These are phyloP conservation scores for Rhinoptilus africanus DNA, from an alignment of 2,113 vertebrate species.

Conservation along the genomic window DNA sequence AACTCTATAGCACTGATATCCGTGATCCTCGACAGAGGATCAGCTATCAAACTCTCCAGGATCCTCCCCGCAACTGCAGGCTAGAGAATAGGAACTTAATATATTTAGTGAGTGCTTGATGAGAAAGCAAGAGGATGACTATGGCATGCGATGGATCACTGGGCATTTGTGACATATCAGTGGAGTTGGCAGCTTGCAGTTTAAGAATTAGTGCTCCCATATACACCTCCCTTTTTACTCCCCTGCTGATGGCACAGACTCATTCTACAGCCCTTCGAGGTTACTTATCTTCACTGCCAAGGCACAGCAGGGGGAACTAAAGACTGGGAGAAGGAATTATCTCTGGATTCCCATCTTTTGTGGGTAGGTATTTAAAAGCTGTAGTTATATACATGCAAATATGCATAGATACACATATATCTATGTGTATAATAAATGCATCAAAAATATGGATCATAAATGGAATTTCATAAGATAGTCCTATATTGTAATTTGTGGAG, in stretches of 20 bases:
- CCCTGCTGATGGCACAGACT: background rate
- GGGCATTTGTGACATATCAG: background rate
- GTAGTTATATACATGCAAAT: background rate
- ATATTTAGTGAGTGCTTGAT: background rate
- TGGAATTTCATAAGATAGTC: slow-evolving; percentile 5
- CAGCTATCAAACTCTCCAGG: background rate
- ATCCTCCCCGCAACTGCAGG: rapidly evolving
- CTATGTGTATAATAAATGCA: background rate
- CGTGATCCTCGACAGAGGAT: background rate
- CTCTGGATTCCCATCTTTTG: background rate
- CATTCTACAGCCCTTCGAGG: slow-evolving; percentile 11
- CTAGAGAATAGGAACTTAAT: background rate
- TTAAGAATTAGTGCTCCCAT: background rate
- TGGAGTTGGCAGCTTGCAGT: background rate
- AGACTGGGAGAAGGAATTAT: background rate
- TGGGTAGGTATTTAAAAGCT: background rate
- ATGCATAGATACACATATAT: background rate
- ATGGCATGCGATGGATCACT: background rate
- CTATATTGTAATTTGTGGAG: slow-evolving; percentile 40
- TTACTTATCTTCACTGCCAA: slow-evolving; percentile 33
- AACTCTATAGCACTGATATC: background rate
- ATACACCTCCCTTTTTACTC: background rate
- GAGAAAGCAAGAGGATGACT: background rate
- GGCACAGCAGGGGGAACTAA: slow-evolving; percentile 37
- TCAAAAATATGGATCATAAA: background rate